Conservation (phyloP, 2,797 vertebrate species). For the Malacoctenus gilli region DNA sequence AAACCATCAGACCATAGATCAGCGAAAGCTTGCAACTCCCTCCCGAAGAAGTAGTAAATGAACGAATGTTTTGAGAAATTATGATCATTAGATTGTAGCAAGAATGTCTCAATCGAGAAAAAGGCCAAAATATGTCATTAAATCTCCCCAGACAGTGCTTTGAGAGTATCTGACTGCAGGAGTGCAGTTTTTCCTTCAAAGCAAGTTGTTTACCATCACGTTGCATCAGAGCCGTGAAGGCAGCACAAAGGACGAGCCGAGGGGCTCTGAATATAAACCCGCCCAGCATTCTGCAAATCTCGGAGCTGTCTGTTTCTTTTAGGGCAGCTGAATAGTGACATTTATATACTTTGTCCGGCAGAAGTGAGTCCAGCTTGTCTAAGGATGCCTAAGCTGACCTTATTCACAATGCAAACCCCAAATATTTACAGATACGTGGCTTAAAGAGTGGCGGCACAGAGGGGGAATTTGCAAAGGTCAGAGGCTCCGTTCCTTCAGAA, state of each 20-base stretch:
- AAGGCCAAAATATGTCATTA: conserved; percentile 20
- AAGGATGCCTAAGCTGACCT: conserved; percentile 55
- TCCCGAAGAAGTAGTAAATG: too few species aligned
- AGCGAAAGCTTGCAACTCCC: too few species aligned
- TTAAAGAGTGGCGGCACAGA: conserved; percentile 17
- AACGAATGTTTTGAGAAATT: too few species aligned
- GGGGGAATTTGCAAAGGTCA: conserved; percentile 14
- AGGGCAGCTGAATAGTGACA: conserved; percentile 52
- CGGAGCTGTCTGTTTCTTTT: conserved; percentile 63
- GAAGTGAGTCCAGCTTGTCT: conserved; percentile 58
- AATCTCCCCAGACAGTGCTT: conserved; percentile 21
- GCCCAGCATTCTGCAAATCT: conserved; percentile 57
- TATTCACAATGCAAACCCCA: conserved; percentile 58
- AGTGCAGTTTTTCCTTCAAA: conserved; percentile 5
- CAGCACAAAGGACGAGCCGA: conserved; percentile 52
- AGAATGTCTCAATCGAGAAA: conserved; percentile 21
- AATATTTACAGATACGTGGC: conserved; percentile 67
- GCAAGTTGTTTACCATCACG: conserved; percentile 45
- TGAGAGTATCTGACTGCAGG: background rate
- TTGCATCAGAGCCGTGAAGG: conserved; percentile 35
- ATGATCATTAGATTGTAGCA: too few species aligned
- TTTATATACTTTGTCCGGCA: conserved; percentile 65
- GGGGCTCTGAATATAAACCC: conserved; percentile 53
- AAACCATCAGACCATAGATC: too few species aligned
- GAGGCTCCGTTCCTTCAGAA: conserved; percentile 17